Evolutionary conservation across 2,113 vertebrate species (phyloP).

Genomic region (Cygnus atratus): DNA sequence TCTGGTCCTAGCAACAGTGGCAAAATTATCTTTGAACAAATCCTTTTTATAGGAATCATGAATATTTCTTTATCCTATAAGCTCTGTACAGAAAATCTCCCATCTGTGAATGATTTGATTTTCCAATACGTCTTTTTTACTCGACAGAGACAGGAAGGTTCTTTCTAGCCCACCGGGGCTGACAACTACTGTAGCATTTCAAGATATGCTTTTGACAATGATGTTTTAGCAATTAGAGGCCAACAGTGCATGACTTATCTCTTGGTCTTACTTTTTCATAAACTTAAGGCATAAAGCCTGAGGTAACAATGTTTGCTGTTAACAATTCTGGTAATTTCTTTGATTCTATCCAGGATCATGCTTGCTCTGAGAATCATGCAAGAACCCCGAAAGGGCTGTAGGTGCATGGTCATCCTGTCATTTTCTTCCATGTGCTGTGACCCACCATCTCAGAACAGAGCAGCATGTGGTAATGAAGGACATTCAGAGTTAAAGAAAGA

Average conservation of each 20-base stretch:
- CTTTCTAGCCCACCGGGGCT: slow-evolving; percentile 8
- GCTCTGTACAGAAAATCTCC: slow-evolving; percentile 13
- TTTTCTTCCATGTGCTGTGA: neutral
- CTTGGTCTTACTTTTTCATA: slow-evolving; percentile 6
- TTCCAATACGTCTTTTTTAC: slow-evolving; percentile 35
- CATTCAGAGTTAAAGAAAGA: slow-evolving; percentile 49
- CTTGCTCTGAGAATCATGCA: neutral
- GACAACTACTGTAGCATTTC: slow-evolving; percentile 19
- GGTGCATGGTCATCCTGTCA: neutral
- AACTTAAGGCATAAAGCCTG: neutral
- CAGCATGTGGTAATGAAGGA: slow-evolving; percentile 8
- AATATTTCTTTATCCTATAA: slow-evolving; percentile 44
- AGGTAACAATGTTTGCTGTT: neutral
- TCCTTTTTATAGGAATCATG: slow-evolving; percentile 45
- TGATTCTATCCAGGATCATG: neutral
- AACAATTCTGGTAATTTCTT: neutral
- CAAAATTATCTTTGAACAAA: slow-evolving; percentile 43
- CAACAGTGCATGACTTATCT: slow-evolving; percentile 11
- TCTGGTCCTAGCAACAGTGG: slow-evolving; percentile 38
- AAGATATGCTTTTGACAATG: slow-evolving; percentile 2
- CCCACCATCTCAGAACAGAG: neutral
- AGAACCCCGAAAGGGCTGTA: neutral
- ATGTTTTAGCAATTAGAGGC: neutral
- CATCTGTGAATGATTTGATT: slow-evolving; percentile 59
- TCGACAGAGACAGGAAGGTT: neutral